Percentiles rank a stretch among this genome's conserved stretches.
Evolutionary conservation across 2,888 invertebrate genomes (phyloP).

Genomic region (Trachelus tabidus): DNA sequence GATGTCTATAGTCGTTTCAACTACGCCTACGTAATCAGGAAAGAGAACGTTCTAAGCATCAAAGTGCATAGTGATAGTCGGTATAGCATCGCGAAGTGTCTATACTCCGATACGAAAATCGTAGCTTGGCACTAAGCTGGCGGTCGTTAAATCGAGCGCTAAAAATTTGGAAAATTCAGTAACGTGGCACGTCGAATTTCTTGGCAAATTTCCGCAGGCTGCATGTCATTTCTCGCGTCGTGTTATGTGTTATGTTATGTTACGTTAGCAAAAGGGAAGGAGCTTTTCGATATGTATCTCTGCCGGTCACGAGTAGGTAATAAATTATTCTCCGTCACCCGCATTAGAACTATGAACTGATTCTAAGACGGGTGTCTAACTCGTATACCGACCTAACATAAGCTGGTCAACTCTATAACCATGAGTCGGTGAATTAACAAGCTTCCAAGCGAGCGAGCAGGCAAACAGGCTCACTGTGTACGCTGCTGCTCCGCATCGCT

Average conservation of each 20-base stretch:
- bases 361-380: not conserved
- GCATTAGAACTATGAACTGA: not conserved
- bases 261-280: not conserved
- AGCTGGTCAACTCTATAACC: not conserved
- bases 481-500: conserved; percentile 31
- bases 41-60: not conserved
- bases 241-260: not conserved
- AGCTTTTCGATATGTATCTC: not conserved
- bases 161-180: not conserved
- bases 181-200: not conserved
- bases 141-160: not conserved
- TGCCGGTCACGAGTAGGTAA: not conserved
- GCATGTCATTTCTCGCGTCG: not conserved
- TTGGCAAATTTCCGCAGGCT: not conserved
- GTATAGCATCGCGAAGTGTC: not conserved
- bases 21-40: not conserved
- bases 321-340: not conserved
- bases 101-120: not conserved
- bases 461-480: conserved; percentile 21
- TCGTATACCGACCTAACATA: conserved; percentile 4
- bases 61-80: not conserved
- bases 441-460: conserved; percentile 31
- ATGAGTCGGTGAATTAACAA: conserved; percentile 32
- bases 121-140: not conserved
- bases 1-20: not conserved